Evolutionary conservation across 1,140 invertebrate species (phyloP).

Genomic region (Drosophila sp.): DNA sequence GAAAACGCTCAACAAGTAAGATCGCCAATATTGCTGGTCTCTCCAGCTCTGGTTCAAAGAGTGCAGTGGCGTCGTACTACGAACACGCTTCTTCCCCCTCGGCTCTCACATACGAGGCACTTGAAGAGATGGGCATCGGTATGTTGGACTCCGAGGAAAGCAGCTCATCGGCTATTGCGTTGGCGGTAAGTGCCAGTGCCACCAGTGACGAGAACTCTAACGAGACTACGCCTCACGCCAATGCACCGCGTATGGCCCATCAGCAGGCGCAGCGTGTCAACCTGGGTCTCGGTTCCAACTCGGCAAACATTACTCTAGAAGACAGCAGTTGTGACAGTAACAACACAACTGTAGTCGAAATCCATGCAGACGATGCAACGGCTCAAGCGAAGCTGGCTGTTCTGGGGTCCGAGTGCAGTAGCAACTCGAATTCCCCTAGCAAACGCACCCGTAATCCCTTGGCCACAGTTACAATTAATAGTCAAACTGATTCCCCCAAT

Average conservation of each 20-base stretch:
- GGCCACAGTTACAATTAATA: conserved; percentile 48
- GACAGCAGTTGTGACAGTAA: conserved; percentile 27
- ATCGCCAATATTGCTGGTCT: conserved; percentile 22
- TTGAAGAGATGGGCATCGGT: conserved; percentile 81
- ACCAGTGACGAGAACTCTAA: conserved; percentile 80
- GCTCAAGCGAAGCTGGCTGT: conserved; percentile 49
- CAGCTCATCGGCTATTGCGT: conserved; percentile 72
- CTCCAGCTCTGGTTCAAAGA: conserved; percentile 44
- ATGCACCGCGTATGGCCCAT: conserved; percentile 60
- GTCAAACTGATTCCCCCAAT: conserved; percentile 34
- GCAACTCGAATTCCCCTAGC: conserved; percentile 66
- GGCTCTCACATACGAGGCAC: conserved; percentile 62
- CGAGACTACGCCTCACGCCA: conserved; percentile 66
- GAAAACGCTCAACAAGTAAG: conserved; percentile 69
- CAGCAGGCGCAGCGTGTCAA: conserved; percentile 53
- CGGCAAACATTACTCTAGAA: conserved; percentile 51
- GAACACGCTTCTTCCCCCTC: conserved; percentile 71
- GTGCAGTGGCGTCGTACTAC: conserved; percentile 40
- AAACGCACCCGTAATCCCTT: conserved; percentile 71
- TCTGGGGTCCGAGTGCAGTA: conserved; percentile 37
- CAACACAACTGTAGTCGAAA: conserved; percentile 40
- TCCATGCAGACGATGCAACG: conserved; percentile 38
- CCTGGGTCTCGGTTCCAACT: conserved; percentile 32
- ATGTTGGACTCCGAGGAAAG: conserved; percentile 82
- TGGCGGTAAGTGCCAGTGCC: conserved; percentile 57